Percentiles rank a stretch among this genome's conserved stretches.
These are phyloP conservation scores for Peromyscus maniculatus DNA, from an alignment of 2,113 vertebrate genomes.

Conservation along the genomic window DNA sequence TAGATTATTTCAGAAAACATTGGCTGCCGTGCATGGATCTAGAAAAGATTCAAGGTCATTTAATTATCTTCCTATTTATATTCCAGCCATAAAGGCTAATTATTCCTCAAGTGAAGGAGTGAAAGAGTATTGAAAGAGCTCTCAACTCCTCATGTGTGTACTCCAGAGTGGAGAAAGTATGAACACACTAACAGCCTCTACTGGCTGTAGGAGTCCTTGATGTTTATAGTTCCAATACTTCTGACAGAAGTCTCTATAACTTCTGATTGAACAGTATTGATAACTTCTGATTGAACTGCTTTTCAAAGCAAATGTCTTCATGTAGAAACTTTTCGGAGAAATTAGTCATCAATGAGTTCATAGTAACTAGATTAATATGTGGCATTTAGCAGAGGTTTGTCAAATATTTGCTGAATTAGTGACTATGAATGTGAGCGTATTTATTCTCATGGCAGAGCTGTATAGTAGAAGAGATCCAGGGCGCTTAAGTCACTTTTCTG, in stretches of 20 bases:
- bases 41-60: conserved; percentile 31
- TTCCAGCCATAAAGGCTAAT: not conserved
- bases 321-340: not conserved
- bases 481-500: not conserved
- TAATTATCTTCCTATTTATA: not conserved
- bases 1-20: conserved; percentile 11
- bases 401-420: not conserved
- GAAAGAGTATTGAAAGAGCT: not conserved
- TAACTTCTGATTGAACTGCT: not conserved
- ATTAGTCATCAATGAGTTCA: not conserved
- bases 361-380: not conserved
- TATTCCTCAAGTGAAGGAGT: not conserved
- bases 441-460: not conserved
- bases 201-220: not conserved
- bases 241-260: not conserved
- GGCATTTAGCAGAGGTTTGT: not conserved
- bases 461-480: not conserved
- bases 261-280: not conserved
- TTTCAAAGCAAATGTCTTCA: not conserved
- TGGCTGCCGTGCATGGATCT: not conserved
- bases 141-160: not conserved
- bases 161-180: not conserved
- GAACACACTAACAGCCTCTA: not conserved
- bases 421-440: not conserved
- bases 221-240: not conserved